Percentiles rank a stretch among this genome's conserved stretches.
Evolutionary conservation across 2,113 vertebrate species (phyloP).

Genomic region (Notechis scutatus): DNA sequence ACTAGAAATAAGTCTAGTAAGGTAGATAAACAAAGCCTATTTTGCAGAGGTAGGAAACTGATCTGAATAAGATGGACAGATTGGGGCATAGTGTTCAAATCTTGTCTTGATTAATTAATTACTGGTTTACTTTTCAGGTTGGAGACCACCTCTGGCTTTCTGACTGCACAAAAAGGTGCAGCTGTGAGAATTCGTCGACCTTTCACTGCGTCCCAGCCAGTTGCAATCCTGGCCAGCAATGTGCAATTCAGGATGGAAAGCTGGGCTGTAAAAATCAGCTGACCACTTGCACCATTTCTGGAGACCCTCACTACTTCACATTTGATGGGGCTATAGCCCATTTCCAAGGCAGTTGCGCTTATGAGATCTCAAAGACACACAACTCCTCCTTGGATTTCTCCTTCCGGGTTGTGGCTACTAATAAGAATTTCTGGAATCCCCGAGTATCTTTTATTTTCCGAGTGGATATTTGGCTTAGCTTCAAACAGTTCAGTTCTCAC

Average conservation of each 20-base stretch:
- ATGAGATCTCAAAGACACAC: conserved; percentile 62
- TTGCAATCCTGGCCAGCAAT: conserved; percentile 58
- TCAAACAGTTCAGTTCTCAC: neutral
- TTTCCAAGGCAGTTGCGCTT: conserved; percentile 77
- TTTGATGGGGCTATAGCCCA: conserved; percentile 73
- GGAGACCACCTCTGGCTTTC: conserved; percentile 62
- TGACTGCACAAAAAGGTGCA: conserved; percentile 53
- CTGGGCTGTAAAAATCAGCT: conserved; percentile 51
- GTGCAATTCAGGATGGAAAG: conserved; percentile 50
- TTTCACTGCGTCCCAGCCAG: conserved; percentile 43
- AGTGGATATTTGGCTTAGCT: conserved; percentile 14
- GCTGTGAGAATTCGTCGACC: conserved; percentile 51
- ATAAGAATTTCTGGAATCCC: conserved; percentile 59
- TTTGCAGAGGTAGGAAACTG: neutral
- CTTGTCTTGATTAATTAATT: neutral
- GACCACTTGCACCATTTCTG: conserved; percentile 67
- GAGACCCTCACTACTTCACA: conserved; percentile 74
- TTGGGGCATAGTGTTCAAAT: neutral
- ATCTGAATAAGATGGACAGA: neutral
- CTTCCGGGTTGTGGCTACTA: conserved; percentile 62
- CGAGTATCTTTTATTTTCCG: conserved; percentile 55
- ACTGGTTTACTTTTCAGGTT: conserved; percentile 23
- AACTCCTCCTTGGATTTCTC: neutral
- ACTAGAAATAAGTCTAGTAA: neutral
- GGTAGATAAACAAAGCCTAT: neutral